Conservation (phyloP, 2,113 vertebrate species). For the Ailuropoda melanoleuca region DNA sequence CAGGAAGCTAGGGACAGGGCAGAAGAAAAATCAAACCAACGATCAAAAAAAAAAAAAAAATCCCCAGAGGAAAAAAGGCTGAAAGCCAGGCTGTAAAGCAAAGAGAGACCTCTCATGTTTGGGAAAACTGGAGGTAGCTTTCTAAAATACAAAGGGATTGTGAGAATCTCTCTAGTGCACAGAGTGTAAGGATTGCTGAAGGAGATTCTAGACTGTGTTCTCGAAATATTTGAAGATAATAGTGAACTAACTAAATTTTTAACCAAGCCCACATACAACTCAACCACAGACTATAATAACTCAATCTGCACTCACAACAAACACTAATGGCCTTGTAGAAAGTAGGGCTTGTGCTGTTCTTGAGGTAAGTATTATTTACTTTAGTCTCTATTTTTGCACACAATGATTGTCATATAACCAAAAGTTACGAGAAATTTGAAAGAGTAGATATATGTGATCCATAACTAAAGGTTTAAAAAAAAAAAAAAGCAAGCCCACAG, state of each 20-base stretch:
- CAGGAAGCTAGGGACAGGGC: background rate
- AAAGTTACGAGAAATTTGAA: background rate
- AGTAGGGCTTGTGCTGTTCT: background rate
- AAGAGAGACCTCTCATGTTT: background rate
- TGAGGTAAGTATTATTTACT: background rate
- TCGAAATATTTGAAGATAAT: background rate
- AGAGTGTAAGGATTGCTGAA: background rate
- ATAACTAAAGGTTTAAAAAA: background rate
- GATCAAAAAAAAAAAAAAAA: background rate
- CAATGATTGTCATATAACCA: background rate
- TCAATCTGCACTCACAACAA: background rate
- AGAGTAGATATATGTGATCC: background rate
- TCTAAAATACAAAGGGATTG: background rate
- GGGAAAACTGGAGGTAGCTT: background rate
- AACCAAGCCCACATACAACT: background rate
- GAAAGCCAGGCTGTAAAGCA: background rate
- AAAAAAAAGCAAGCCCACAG: background rate
- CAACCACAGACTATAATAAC: background rate
- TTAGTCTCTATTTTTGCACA: background rate
- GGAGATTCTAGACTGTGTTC: background rate
- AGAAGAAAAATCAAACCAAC: background rate
- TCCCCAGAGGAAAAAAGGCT: background rate
- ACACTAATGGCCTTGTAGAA: background rate
- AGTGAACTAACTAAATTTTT: background rate
- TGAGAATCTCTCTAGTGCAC: background rate